Percentiles rank a stretch among this genome's conserved stretches.
These are phyloP conservation scores for Bombus pascuorum DNA, from an alignment of 1,140 invertebrate species.

Conservation along the genomic window DNA sequence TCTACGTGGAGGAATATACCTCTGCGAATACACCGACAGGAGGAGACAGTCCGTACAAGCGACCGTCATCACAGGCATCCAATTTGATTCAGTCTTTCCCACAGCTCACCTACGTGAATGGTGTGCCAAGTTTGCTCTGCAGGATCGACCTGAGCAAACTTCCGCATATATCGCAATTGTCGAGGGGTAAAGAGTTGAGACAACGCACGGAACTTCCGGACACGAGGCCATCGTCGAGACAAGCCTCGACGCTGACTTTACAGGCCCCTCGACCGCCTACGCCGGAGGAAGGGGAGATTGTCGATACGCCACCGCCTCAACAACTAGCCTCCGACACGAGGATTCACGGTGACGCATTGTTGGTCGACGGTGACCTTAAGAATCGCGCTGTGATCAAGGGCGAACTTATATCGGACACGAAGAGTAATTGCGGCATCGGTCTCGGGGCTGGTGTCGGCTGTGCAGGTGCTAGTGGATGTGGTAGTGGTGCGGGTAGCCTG, in stretches of 20 bases:
- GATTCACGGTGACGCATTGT: conserved; percentile 54
- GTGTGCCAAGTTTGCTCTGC: conserved; percentile 77
- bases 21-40: conserved; percentile 76
- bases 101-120: conserved; percentile 70
- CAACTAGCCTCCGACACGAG: conserved; percentile 56
- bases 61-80: conserved; percentile 73
- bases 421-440: conserved; percentile 53
- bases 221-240: conserved; percentile 83
- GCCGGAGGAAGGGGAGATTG: conserved; percentile 76
- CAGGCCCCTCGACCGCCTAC: conserved; percentile 68
- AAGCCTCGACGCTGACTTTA: conserved; percentile 53
- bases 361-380: conserved; percentile 38
- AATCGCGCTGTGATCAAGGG: conserved; percentile 53
- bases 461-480: conserved; percentile 46
- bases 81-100: conserved; percentile 58
- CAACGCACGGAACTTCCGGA: conserved; percentile 82
- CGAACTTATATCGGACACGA: conserved; percentile 55
- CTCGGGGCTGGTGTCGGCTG: conserved; percentile 16
- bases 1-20: conserved; percentile 78
- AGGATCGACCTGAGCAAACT: conserved; percentile 78
- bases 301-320: conserved; percentile 70
- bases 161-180: conserved; percentile 71
- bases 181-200: conserved; percentile 80
- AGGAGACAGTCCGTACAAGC: conserved; percentile 80
- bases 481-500: conserved; percentile 43